Conservation (phyloP, 1,140 invertebrate species). For the Lordiphosa collinella region DNA sequence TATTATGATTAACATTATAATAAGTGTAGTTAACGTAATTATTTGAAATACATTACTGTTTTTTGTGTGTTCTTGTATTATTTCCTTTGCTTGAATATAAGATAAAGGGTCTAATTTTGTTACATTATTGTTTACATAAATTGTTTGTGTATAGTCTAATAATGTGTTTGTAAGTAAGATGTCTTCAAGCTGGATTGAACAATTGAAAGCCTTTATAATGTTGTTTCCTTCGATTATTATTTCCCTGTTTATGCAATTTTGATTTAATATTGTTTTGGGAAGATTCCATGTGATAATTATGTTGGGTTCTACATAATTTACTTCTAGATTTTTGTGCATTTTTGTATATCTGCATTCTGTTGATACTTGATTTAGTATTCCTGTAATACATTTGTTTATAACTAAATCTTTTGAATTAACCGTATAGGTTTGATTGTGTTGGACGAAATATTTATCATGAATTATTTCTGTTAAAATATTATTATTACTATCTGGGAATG, state of each 20-base stretch:
- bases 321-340: too few species aligned
- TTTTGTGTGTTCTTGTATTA: neutral
- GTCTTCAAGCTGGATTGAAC: neutral
- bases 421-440: too few species aligned
- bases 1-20: neutral
- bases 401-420: too few species aligned
- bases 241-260: conserved; percentile 1
- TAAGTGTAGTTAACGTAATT: neutral
- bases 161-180: neutral
- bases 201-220: neutral
- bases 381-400: too few species aligned
- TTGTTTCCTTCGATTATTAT: neutral
- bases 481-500: too few species aligned
- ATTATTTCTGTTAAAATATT: too few species aligned
- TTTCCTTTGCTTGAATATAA: neutral
- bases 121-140: too few species aligned
- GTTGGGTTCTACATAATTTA: neutral
- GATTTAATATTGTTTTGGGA: conserved; percentile 1
- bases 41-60: neutral
- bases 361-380: too few species aligned
- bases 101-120: neutral
- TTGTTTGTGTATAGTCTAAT: conserved; percentile 1
- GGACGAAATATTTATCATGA: too few species aligned
- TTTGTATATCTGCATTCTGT: too few species aligned
- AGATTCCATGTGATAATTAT: conserved; percentile 1